These are phyloP conservation scores for Lysandra coridon DNA, from an alignment of 2,888 invertebrate species.

Conservation along the genomic window DNA sequence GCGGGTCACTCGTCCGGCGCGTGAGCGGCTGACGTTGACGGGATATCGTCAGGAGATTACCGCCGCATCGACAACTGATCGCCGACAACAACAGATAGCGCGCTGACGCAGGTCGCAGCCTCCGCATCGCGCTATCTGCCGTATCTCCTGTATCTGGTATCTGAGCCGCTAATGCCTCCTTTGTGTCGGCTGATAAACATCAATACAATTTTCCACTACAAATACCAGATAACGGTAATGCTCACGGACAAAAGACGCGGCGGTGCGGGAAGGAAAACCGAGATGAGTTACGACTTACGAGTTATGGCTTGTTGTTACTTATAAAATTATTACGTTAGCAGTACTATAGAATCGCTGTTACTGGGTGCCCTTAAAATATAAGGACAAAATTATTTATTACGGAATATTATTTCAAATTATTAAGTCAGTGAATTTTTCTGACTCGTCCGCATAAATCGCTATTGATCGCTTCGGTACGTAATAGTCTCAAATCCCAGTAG, in stretches of 20 bases:
- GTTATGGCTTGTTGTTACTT: not conserved
- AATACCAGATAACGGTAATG: conserved; percentile 26
- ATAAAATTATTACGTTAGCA: not conserved
- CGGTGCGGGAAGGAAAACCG: conserved; percentile 11
- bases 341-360: not conserved
- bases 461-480: too few species aligned
- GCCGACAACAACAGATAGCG: not conserved
- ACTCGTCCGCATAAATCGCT: too few species aligned
- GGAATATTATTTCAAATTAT: too few species aligned
- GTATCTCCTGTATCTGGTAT: not conserved
- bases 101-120: not conserved
- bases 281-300: not conserved
- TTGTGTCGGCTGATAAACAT: conserved; percentile 14
- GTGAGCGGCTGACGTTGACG: not conserved
- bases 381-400: not conserved
- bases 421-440: too few species aligned
- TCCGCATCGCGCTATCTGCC: not conserved
- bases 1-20: not conserved
- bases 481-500: too few species aligned
- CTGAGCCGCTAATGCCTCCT: not conserved
- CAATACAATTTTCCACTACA: conserved; percentile 25
- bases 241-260: not conserved
- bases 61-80: not conserved
- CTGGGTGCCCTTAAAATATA: not conserved
- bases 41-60: not conserved